Conservation (phyloP, 2,113 vertebrate species). For the Platanista minor region DNA sequence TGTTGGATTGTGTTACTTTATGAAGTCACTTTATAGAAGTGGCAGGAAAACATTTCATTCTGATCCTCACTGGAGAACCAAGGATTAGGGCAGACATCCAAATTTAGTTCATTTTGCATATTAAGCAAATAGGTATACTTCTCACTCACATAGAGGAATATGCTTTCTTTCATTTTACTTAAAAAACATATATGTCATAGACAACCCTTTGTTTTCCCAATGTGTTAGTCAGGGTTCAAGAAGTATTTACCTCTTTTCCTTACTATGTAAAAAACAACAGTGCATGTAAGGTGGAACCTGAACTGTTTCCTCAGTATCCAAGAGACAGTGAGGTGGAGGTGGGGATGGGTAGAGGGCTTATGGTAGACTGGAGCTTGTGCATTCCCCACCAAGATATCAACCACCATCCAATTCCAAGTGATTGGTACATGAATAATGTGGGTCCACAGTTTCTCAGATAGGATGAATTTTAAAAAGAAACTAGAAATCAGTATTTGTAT, state of each 20-base stretch:
- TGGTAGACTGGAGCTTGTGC: rapidly evolving
- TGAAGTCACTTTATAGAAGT: neutral
- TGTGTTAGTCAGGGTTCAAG: neutral
- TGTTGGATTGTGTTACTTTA: neutral
- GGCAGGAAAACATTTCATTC: neutral
- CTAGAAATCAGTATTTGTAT: neutral
- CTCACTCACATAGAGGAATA: neutral
- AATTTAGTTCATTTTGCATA: neutral
- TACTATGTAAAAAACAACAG: neutral
- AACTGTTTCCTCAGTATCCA: neutral
- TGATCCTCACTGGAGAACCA: neutral
- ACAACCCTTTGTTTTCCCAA: neutral
- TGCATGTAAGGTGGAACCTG: neutral
- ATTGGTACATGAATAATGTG: neutral
- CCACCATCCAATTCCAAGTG: neutral
- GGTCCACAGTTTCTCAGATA: neutral
- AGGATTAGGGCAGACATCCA: neutral
- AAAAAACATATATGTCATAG: neutral
- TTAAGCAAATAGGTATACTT: neutral
- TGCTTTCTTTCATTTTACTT: neutral
- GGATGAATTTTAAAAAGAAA: neutral
- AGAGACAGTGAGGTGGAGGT: rapidly evolving
- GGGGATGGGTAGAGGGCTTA: rapidly evolving
- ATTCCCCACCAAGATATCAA: neutral
- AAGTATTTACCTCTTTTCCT: neutral